Percentiles rank a stretch among this genome's conserved stretches.
These are phyloP conservation scores for Drosophila leontia DNA, from an alignment of 1,140 invertebrate genomes.

Conservation along the genomic window DNA sequence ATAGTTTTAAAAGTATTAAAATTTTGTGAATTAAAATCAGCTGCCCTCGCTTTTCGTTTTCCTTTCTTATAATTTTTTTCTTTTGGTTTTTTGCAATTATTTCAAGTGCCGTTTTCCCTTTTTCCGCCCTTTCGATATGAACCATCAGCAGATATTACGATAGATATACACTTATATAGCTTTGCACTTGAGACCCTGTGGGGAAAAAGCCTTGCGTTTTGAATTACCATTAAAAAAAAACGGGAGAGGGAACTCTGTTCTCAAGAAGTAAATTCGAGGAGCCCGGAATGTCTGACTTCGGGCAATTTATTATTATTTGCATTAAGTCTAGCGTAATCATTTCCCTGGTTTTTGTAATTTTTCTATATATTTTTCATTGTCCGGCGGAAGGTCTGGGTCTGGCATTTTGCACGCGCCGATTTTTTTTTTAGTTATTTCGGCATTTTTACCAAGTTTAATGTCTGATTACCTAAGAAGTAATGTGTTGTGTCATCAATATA, in stretches of 20 bases:
- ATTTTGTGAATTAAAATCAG: constrained; percentile 8
- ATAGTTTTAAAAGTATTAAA: background rate
- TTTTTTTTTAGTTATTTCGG: constrained; percentile 3
- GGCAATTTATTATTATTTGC: constrained; percentile 11
- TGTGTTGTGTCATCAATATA: background rate
- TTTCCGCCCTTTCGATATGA: constrained; percentile 19
- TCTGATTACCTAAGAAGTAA: constrained; percentile 3
- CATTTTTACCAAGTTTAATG: constrained; percentile 13
- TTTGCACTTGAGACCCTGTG: constrained; percentile 53
- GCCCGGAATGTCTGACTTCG: constrained; percentile 55
- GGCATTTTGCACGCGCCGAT: constrained; percentile 43
- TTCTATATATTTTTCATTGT: background rate
- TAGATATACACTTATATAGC: constrained; percentile 5
- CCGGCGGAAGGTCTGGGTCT: constrained; percentile 18
- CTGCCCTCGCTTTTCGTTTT: background rate
- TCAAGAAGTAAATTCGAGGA: constrained; percentile 63
- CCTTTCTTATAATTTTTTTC: no score
- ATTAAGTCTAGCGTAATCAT: constrained; percentile 6
- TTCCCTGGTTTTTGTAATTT: constrained; percentile 3
- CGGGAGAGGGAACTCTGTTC: constrained; percentile 42
- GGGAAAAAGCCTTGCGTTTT: constrained; percentile 44
- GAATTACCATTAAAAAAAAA: constrained; percentile 54
- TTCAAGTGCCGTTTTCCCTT: constrained; percentile 28
- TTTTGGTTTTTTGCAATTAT: constrained; percentile 10
- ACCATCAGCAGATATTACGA: constrained; percentile 33